Percentiles rank a stretch among this genome's conserved stretches.
phyloP scores from a whole-genome alignment of 2,888 invertebrate genomes.

The Psococerastis gibbosa region DNA sequence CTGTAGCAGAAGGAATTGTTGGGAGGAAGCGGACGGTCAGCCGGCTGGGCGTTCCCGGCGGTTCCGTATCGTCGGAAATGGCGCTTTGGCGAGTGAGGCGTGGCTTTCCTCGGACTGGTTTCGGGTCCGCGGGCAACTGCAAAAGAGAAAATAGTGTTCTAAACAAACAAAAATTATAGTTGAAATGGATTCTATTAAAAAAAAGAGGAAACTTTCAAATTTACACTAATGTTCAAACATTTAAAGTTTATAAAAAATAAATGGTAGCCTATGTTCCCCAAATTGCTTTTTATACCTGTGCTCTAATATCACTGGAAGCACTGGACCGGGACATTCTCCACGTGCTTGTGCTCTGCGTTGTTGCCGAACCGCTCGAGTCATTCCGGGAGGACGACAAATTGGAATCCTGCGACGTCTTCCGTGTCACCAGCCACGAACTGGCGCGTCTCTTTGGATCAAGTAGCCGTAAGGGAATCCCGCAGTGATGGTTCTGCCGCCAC shows the following conservation, averaged over 20 bases:
- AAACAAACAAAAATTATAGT: too few species aligned
- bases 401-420: conserved; percentile 83
- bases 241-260: too few species aligned
- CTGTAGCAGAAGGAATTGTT: conserved; percentile 54
- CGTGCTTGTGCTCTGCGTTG: conserved; percentile 76
- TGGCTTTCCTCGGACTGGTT: conserved; percentile 34
- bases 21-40: conserved; percentile 39
- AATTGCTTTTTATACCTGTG: conserved; percentile 16
- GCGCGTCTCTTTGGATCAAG: conserved; percentile 61
- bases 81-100: conserved; percentile 64
- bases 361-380: conserved; percentile 76
- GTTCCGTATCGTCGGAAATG: conserved; percentile 51
- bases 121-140: too few species aligned
- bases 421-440: conserved; percentile 75
- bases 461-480: conserved; percentile 54
- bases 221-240: too few species aligned
- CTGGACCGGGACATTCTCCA: conserved; percentile 77
- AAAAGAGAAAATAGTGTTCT: too few species aligned
- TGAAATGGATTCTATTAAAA: too few species aligned
- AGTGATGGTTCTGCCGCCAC: conserved; percentile 57
- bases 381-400: conserved; percentile 78
- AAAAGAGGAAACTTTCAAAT: too few species aligned
- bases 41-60: conserved; percentile 35
- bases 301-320: conserved; percentile 38
- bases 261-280: conserved; percentile 8